Conservation (phyloP, 2,888 invertebrate species). For the Myopa tessellatipennis region DNA sequence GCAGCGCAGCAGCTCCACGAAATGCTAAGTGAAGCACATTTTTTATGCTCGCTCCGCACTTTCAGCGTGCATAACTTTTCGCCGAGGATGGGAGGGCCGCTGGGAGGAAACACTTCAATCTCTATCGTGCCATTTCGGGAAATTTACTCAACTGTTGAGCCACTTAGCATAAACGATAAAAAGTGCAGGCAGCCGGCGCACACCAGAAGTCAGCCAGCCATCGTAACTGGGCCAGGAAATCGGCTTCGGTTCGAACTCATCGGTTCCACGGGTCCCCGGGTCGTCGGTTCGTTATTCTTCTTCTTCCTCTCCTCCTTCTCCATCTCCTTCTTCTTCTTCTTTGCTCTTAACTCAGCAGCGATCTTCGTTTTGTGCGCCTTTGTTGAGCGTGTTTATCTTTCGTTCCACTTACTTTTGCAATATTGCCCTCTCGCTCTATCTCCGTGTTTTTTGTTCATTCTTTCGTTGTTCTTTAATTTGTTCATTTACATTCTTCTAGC, state of each 20-base stretch:
- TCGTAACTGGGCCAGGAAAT: neutral
- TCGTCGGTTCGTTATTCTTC: neutral
- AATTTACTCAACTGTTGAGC: slow-evolving; percentile 34
- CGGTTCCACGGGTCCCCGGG: neutral
- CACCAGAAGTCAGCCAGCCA: neutral
- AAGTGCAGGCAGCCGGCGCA: neutral
- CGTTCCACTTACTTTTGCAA: slow-evolving; percentile 1
- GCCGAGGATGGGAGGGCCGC: neutral
- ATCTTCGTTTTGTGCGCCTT: neutral
- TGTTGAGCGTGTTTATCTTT: neutral
- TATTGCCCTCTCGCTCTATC: neutral
- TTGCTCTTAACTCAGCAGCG: neutral
- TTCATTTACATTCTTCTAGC: neutral
- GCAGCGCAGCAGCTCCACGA: slow-evolving; percentile 5
- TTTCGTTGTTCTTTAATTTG: neutral
- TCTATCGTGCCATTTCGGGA: slow-evolving; percentile 14
- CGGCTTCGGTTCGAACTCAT: neutral
- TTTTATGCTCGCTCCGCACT: neutral
- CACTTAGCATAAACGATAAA: slow-evolving; percentile 21
- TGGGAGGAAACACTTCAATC: neutral
- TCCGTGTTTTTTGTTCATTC: neutral
- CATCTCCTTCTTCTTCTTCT: neutral
- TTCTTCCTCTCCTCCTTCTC: neutral
- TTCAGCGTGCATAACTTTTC: neutral
- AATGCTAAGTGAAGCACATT: slow-evolving; percentile 32